Percentiles rank a stretch among this genome's conserved stretches.
These are phyloP conservation scores for Spatula versicolor DNA, from an alignment of 2,797 vertebrate species.

Conservation along the genomic window DNA sequence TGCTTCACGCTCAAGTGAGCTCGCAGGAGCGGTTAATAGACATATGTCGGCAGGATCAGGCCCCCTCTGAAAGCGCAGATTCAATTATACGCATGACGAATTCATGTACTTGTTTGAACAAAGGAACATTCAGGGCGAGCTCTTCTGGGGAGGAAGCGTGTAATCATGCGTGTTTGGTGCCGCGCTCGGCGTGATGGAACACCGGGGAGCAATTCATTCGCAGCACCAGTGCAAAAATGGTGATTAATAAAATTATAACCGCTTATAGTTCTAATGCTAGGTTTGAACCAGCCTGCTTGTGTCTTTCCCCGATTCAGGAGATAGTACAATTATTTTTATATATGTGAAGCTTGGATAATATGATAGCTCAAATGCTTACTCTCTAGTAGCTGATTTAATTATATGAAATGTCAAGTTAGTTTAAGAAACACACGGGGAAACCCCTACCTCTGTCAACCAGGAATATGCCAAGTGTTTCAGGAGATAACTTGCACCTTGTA, in stretches of 20 bases:
- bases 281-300: constrained; percentile 32
- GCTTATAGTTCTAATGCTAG: constrained; percentile 3
- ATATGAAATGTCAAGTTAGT: constrained; percentile 60
- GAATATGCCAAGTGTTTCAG: constrained; percentile 5
- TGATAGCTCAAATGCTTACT: constrained; percentile 49
- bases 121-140: background rate
- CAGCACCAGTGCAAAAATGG: background rate
- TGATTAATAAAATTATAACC: constrained; percentile 58
- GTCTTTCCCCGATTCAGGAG: background rate
- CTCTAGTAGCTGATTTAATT: constrained; percentile 56
- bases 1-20: accelerated
- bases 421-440: constrained; percentile 48
- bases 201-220: background rate
- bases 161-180: background rate
- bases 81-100: constrained; percentile 10
- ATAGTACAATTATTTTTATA: constrained; percentile 44
- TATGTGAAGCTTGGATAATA: background rate
- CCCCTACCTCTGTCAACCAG: constrained; percentile 27
- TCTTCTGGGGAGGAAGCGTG: background rate
- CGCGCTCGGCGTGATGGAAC: accelerated
- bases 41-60: background rate
- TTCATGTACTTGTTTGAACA: background rate
- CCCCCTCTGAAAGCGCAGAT: background rate
- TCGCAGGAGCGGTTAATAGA: background rate
- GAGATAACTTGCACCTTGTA: background rate